phyloP scores from a whole-genome alignment of 2,888 invertebrate genomes.

The Sesamia inferens region DNA sequence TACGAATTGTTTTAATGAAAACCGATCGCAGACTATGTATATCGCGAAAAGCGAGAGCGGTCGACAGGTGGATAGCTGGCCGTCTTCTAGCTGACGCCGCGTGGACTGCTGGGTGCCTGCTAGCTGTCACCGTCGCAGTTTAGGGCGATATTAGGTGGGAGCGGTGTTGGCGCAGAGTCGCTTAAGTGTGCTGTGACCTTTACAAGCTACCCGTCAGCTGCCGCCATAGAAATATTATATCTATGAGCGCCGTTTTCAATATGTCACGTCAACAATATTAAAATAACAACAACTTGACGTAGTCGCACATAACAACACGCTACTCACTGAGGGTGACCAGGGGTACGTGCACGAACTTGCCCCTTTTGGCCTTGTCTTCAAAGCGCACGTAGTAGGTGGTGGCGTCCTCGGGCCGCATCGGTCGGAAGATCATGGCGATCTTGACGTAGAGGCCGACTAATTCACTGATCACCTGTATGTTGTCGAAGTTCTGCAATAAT shows the following conservation, averaged over 20 bases:
- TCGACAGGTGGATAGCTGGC: too few relatives aligned
- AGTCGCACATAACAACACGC: not conserved
- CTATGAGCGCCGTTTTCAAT: not conserved
- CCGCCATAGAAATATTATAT: too few relatives aligned
- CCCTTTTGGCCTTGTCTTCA: not conserved
- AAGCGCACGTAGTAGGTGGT: constrained; percentile 50
- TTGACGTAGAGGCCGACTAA: not conserved
- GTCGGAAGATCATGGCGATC: constrained; percentile 18
- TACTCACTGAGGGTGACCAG: constrained; percentile 55
- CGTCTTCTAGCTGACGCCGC: too few relatives aligned
- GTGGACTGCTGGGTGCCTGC: too few relatives aligned
- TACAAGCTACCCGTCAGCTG: not conserved
- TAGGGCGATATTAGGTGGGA: too few relatives aligned
- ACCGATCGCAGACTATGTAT: too few relatives aligned
- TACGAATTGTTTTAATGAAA: too few relatives aligned
- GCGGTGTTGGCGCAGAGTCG: too few relatives aligned
- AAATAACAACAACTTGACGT: too few relatives aligned
- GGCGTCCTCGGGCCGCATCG: constrained; percentile 10
- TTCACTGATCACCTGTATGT: constrained; percentile 8
- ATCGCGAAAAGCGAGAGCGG: too few relatives aligned
- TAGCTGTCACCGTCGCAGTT: too few relatives aligned
- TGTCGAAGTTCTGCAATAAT: constrained; percentile 11
- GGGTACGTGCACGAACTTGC: constrained; percentile 44
- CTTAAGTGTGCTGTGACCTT: not conserved
- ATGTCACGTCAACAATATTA: not conserved